Conservation (phyloP, 2,113 vertebrate genomes). For the Meles meles region DNA sequence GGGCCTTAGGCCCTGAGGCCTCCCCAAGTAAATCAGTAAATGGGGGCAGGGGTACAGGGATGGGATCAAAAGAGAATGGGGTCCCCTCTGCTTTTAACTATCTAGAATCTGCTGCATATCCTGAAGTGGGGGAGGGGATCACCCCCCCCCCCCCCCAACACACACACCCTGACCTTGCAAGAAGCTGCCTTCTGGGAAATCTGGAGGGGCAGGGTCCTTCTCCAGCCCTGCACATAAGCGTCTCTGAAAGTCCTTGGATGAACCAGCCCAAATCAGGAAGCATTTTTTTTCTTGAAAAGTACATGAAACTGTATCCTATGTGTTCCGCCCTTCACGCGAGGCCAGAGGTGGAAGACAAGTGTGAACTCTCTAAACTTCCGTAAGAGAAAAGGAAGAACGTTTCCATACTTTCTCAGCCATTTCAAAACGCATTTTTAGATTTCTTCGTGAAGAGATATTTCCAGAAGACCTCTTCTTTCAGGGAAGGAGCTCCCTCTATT, state of each 20-base stretch:
- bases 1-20: slow-evolving; percentile 58
- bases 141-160: no score
- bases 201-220: not conserved
- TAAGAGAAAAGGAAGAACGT: slow-evolving; percentile 29
- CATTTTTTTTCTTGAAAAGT: not conserved
- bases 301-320: not conserved
- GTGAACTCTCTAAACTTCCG: not conserved
- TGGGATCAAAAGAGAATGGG: slow-evolving; percentile 58
- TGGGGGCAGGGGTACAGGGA: slow-evolving; percentile 55
- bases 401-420: slow-evolving; percentile 38
- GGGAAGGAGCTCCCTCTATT: not conserved
- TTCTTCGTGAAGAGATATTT: not conserved
- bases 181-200: not conserved
- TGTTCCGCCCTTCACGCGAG: not conserved
- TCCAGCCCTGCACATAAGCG: not conserved
- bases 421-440: slow-evolving; percentile 7
- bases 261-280: not conserved
- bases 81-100: not conserved
- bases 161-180: not conserved
- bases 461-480: slow-evolving; percentile 42
- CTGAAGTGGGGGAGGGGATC: not conserved
- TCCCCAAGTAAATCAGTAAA: slow-evolving; percentile 64
- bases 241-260: not conserved
- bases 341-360: not conserved
- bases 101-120: not conserved